A percentile compares a stretch with the other conserved stretches of the same genome.
Conservation (phyloP, 2,797 vertebrate species). For the Arrhamphus sclerolepis region DNA sequence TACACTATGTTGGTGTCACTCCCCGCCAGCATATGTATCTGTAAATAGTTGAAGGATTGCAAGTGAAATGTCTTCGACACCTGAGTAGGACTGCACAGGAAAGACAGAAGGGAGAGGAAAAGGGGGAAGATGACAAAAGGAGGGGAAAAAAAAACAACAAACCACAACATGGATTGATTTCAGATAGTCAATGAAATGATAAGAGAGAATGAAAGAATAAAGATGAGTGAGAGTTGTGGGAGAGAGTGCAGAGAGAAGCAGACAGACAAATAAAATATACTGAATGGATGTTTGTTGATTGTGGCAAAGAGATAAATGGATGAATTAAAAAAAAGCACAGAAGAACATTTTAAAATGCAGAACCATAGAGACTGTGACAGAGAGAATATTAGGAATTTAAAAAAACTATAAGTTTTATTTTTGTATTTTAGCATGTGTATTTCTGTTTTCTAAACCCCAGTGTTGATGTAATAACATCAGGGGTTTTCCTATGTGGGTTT, state of each 20-base stretch:
- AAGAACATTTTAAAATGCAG: slow-evolving; percentile 22
- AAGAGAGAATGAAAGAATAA: slow-evolving; percentile 52
- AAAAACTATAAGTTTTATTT: background rate
- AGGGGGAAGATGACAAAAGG: slow-evolving; percentile 37
- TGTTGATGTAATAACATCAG: slow-evolving; percentile 94
- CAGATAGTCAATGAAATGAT: slow-evolving; percentile 70
- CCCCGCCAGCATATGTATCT: slow-evolving; percentile 38
- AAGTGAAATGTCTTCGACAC: slow-evolving; percentile 77
- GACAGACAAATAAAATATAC: slow-evolving; percentile 41
- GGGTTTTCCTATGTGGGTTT: slow-evolving; percentile 86
- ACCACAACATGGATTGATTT: slow-evolving; percentile 66
- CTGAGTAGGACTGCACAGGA: slow-evolving; percentile 32
- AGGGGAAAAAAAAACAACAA: slow-evolving; percentile 25
- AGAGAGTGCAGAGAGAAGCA: slow-evolving; percentile 26
- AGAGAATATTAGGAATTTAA: background rate
- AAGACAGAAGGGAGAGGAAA: slow-evolving; percentile 37
- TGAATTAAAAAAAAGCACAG: slow-evolving; percentile 19
- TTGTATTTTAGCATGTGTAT: slow-evolving; percentile 25
- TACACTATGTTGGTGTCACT: slow-evolving; percentile 58
- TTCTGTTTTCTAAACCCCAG: slow-evolving; percentile 63
- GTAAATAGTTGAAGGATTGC: slow-evolving; percentile 72
- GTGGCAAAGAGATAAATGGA: slow-evolving; percentile 25
- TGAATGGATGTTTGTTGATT: slow-evolving; percentile 45
- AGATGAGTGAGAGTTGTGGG: slow-evolving; percentile 29
- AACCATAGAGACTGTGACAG: background rate